phyloP scores from a whole-genome alignment of 2,797 vertebrate species.

The Poliocrania exsul region DNA sequence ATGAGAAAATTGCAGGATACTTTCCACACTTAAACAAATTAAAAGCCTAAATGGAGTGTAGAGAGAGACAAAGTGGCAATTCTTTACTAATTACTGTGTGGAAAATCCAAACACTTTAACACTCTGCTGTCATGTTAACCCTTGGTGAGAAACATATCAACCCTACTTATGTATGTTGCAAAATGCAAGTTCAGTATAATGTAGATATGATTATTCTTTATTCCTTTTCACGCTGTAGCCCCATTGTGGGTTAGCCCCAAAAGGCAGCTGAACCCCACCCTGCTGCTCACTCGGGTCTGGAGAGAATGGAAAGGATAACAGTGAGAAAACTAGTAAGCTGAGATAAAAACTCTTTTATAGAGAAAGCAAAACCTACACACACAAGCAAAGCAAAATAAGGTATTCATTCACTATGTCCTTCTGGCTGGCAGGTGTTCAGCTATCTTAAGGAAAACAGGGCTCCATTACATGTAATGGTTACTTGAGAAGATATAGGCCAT shows the following conservation, averaged over 20 bases:
- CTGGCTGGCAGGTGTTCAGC: background rate
- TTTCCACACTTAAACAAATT: background rate
- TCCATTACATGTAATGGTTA: fast-evolving
- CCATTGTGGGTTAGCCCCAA: background rate
- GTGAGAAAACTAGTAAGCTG: fast-evolving
- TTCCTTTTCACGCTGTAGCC: background rate
- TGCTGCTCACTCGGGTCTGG: fast-evolving
- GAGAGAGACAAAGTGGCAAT: background rate
- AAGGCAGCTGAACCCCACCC: background rate
- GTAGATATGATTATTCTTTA: background rate
- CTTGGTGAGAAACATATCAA: background rate
- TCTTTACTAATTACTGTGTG: background rate
- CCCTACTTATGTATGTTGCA: background rate
- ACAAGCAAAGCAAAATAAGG: background rate
- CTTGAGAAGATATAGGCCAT: background rate
- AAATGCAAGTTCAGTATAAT: background rate
- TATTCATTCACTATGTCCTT: background rate
- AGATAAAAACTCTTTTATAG: background rate
- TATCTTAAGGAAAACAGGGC: background rate
- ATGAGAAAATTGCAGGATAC: background rate
- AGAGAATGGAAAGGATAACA: background rate
- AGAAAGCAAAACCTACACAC: background rate
- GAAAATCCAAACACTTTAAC: background rate
- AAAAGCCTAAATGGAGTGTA: background rate
- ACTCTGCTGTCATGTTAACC: background rate